Conservation (phyloP, 2,797 vertebrate genomes). For the Astyanax mexicanus region DNA sequence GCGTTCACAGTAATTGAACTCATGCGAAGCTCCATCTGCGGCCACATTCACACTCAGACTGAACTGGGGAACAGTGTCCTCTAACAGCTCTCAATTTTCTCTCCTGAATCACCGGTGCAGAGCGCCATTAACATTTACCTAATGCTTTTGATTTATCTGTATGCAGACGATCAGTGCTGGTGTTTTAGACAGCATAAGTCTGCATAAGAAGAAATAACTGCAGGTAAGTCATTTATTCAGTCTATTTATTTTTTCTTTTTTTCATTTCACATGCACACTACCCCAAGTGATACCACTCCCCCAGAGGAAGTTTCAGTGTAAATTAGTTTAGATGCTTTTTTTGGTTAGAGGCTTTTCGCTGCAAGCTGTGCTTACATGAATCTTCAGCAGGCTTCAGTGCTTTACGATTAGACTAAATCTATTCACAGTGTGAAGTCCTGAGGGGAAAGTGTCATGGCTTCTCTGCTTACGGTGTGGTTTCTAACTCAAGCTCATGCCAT, state of each 20-base stretch:
- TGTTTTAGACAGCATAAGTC: neutral
- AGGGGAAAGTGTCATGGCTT: neutral
- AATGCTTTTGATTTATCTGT: slow-evolving; percentile 46
- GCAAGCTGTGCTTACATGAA: neutral
- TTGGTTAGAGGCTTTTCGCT: neutral
- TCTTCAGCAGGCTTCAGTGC: neutral
- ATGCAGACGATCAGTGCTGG: slow-evolving; percentile 27
- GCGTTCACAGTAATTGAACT: slow-evolving; percentile 54
- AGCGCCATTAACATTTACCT: slow-evolving; percentile 39
- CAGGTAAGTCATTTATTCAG: neutral
- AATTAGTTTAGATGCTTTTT: neutral
- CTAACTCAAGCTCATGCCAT: neutral
- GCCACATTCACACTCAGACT: slow-evolving; percentile 34
- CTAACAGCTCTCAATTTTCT: slow-evolving; percentile 40
- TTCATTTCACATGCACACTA: neutral
- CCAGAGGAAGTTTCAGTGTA: neutral
- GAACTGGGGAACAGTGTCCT: slow-evolving; percentile 42
- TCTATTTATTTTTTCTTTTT: neutral
- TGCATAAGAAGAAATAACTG: slow-evolving; percentile 9
- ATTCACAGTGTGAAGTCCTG: neutral
- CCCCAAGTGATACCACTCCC: neutral
- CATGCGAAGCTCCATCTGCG: slow-evolving; percentile 55
- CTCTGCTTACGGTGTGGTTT: neutral
- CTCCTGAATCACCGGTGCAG: slow-evolving; percentile 20
- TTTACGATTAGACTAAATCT: neutral